Evolutionary conservation across 2,888 invertebrate genomes (phyloP), one percentile per base, ranked within the genome.

Genomic region (Cerastis leucographa): DNA sequence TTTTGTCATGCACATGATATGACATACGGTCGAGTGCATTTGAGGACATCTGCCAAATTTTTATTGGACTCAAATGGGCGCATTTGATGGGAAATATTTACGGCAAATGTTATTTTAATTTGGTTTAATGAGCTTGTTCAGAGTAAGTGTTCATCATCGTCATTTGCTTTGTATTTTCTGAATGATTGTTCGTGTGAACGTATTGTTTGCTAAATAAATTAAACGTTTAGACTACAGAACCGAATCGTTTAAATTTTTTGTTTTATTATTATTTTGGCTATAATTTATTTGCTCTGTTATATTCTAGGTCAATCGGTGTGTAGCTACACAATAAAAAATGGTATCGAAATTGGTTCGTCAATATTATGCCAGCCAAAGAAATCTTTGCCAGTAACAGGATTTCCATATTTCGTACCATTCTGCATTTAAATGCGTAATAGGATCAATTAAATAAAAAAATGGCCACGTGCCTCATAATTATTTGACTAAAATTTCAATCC

Each of bases 21-120:
- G 92, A 93, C 95, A 94, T 93, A 90, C 91, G 90, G 91, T 91
- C 87, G 91, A 94, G 94, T 91, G 92, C 87, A 79, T 84, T 89
- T 80, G 80, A 89, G 89, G 88, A 90, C 95, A 95, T 94, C 94
- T 95, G 94, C 92, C 90, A 87, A 87, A 89, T 79, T 87, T 84
- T 74, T 82, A 81, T 76, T 83, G 51, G 49, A 29, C 62, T 77
- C 68, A 49, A 80, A 82, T 78, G 64, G 22, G 54, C 25, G 19
- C 22, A 12, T 74, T 79, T 68, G 71, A 70, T 80, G 77, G 49
- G 79, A 82, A 76, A 71, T 59, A 6, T 51, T 69, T 74, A 56
- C 0, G 19, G 61, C 61, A 67, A 85, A 72, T 84, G 67, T 71
- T 78, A 3, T 65, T 62, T 49, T 61, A 54, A 69, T 74, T 62